Conservation (phyloP, 2,797 vertebrate species). For the Enteromius afrohamiltoni region DNA sequence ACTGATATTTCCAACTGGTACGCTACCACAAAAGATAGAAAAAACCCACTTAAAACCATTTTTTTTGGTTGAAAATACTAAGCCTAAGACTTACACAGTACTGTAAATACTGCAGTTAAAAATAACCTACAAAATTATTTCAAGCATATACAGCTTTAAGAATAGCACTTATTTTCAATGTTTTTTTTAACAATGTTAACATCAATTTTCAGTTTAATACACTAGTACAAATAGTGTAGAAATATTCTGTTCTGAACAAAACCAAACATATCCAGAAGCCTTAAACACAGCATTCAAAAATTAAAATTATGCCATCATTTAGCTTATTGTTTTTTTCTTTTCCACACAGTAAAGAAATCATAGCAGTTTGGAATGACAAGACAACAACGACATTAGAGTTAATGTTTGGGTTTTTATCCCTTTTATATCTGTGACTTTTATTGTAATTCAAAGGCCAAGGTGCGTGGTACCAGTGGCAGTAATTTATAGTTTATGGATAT, state of each 20-base stretch:
- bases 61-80: too few species aligned
- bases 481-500: conserved; percentile 12
- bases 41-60: too few species aligned
- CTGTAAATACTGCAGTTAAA: background rate
- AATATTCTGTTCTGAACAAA: background rate
- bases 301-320: background rate
- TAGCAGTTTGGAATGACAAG: background rate
- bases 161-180: background rate
- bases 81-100: too few species aligned
- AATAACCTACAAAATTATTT: background rate
- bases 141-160: background rate
- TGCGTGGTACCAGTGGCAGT: background rate
- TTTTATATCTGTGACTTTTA: background rate
- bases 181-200: background rate
- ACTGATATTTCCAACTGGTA: too few species aligned
- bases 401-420: background rate
- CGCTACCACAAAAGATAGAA: too few species aligned
- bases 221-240: background rate
- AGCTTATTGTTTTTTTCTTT: background rate
- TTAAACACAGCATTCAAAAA: background rate
- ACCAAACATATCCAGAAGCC: background rate
- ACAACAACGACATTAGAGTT: background rate
- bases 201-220: background rate
- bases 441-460: background rate
- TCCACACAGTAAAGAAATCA: background rate